Conservation (phyloP, 2,888 invertebrate species). For the Norana najaformis region DNA sequence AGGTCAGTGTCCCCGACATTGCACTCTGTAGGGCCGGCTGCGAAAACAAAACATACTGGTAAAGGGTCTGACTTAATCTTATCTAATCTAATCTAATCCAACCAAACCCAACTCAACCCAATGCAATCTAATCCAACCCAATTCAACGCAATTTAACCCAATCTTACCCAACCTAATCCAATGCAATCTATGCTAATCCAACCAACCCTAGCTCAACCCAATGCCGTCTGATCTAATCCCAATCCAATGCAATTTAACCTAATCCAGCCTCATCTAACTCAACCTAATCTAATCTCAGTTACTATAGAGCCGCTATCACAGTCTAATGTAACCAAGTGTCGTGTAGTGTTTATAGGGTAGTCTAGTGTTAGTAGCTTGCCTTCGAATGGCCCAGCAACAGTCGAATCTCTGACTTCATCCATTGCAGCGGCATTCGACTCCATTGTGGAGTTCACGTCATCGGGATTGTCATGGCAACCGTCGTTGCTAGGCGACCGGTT, state of each 20-base stretch:
- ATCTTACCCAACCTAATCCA: not conserved
- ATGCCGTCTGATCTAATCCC: too few relatives aligned
- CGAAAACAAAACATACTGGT: not conserved
- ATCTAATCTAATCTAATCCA: too few relatives aligned
- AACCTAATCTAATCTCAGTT: too few relatives aligned
- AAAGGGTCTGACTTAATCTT: not conserved
- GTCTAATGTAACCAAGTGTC: too few relatives aligned
- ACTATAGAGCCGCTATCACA: too few relatives aligned
- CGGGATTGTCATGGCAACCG: not conserved
- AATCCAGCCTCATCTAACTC: too few relatives aligned
- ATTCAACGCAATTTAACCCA: not conserved
- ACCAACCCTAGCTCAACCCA: not conserved
- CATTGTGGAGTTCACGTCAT: not conserved
- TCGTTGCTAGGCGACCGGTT: slow-evolving; percentile 1
- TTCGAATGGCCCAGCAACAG: not conserved
- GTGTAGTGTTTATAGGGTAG: not conserved
- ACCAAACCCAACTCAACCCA: not conserved
- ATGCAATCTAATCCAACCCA: not conserved
- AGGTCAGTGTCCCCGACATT: not conserved
- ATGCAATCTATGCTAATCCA: not conserved
- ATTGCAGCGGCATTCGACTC: not conserved
- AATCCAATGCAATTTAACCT: too few relatives aligned
- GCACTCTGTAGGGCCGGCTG: not conserved
- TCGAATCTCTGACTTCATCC: too few relatives aligned
- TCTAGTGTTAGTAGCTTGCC: not conserved